Evolutionary conservation across 2,888 invertebrate species (phyloP).

Genomic region (Ochropleura leucogaster): DNA sequence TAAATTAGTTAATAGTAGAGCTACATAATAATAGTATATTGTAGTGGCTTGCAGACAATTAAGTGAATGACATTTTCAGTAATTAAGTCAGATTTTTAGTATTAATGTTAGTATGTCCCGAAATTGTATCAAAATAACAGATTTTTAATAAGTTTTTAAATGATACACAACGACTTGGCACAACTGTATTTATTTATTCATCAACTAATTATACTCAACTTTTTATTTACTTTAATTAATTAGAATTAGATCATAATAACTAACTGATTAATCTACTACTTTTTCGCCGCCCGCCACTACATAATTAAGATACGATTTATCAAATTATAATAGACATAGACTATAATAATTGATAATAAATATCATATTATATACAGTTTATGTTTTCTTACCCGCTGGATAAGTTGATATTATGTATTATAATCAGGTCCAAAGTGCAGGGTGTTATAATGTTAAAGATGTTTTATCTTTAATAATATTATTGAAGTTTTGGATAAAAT

Average conservation of each 20-base stretch:
- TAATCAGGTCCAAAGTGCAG: conserved; percentile 40
- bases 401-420: conserved; percentile 8
- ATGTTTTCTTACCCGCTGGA: conserved; percentile 3
- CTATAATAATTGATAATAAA: conserved; percentile 38
- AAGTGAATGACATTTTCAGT: background rate
- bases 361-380: conserved; percentile 26
- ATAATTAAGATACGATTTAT: conserved; percentile 19
- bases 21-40: conserved; percentile 42
- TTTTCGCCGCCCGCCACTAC: conserved; percentile 38
- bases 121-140: background rate
- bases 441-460: conserved; percentile 6
- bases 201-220: background rate
- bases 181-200: background rate
- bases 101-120: conserved; percentile 1
- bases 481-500: conserved; percentile 10
- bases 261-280: conserved; percentile 1
- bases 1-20: conserved; percentile 54
- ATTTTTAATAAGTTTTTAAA: background rate
- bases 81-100: conserved; percentile 19
- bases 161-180: background rate
- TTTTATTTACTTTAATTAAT: background rate
- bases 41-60: conserved; percentile 45
- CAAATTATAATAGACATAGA: conserved; percentile 53
- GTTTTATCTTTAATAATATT: conserved; percentile 1
- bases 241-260: background rate